Evolutionary conservation across 2,113 vertebrate species (phyloP).

Genomic region (Phrynosoma blainvillii): DNA sequence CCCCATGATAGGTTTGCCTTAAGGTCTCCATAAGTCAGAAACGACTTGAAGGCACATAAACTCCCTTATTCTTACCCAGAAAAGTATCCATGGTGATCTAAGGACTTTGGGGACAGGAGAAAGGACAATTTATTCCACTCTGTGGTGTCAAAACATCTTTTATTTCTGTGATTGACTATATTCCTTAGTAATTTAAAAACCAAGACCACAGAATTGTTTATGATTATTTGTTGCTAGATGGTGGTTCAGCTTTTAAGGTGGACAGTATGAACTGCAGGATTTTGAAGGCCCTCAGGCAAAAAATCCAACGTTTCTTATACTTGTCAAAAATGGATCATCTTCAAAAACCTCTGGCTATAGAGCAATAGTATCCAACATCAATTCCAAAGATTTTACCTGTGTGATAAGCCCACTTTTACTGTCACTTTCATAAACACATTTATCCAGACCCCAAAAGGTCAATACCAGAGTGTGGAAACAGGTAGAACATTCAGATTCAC

Average conservation of each 20-base stretch:
- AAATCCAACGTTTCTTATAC: neutral
- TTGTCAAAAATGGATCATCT: neutral
- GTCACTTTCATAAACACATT: neutral
- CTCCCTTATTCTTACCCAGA: no score
- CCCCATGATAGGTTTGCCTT: no score
- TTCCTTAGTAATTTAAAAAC: neutral
- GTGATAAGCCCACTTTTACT: neutral
- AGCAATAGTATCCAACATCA: neutral
- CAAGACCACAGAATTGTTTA: neutral
- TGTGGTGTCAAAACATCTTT: no score
- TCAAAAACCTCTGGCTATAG: neutral
- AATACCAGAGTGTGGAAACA: neutral
- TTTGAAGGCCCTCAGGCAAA: neutral
- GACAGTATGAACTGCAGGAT: neutral
- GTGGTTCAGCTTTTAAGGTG: neutral
- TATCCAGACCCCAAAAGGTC: neutral
- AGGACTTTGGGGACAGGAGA: no score
- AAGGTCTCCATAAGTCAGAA: no score
- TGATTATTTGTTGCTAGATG: neutral
- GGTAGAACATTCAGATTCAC: neutral
- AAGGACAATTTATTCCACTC: no score
- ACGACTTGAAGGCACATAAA: no score
- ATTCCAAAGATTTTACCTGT: neutral
- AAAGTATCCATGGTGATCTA: no score
- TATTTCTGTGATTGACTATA: neutral